These are phyloP conservation scores for Phocoena phocoena DNA, from an alignment of 2,113 vertebrate species.

Conservation along the genomic window DNA sequence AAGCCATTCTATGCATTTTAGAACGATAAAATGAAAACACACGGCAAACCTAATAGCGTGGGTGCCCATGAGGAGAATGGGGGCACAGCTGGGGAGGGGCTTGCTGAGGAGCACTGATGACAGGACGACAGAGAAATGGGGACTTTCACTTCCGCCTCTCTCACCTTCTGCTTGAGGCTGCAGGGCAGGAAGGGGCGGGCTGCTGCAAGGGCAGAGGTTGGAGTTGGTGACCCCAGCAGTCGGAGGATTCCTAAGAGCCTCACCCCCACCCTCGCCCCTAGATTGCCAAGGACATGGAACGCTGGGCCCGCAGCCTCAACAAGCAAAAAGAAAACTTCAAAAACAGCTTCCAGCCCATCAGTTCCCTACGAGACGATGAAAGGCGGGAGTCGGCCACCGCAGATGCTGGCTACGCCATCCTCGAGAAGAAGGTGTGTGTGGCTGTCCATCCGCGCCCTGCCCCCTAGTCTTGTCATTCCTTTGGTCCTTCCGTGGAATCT, in stretches of 20 bases:
- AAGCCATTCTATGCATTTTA: neutral
- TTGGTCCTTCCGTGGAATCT: neutral
- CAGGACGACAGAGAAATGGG: neutral
- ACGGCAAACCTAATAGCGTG: neutral
- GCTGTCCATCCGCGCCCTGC: neutral
- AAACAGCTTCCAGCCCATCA: conserved; percentile 83
- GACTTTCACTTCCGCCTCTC: neutral
- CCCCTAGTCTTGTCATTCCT: neutral
- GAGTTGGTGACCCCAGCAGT: neutral
- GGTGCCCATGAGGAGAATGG: neutral
- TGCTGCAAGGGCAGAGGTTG: neutral
- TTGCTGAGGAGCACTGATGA: neutral
- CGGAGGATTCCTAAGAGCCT: neutral
- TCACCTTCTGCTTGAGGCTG: neutral
- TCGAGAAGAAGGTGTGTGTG: conserved; percentile 91
- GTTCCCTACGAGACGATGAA: conserved; percentile 85
- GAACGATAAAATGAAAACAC: neutral
- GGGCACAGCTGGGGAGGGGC: neutral
- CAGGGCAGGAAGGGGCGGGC: neutral
- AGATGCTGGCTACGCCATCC: conserved; percentile 92
- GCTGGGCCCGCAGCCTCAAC: conserved; percentile 94
- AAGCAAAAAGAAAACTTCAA: conserved; percentile 94
- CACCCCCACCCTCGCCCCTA: conserved; percentile 50
- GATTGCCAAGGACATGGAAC: conserved; percentile 96
- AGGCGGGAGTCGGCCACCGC: conserved; percentile 91